Evolutionary conservation across 23 tunicate species (phyloP).

Genomic region (Ascidia mentula): DNA sequence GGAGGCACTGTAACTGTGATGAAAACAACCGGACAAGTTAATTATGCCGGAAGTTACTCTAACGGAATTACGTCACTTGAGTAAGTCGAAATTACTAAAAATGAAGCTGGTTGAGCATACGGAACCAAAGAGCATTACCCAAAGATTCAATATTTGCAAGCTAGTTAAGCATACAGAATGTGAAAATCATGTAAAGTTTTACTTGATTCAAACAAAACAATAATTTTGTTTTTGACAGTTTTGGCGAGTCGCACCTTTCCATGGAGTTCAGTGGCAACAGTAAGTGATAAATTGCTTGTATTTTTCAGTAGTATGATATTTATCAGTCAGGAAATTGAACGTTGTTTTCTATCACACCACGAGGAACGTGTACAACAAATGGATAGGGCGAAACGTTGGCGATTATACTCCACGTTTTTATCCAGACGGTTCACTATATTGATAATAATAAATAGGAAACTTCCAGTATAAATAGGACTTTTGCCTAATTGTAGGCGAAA

Average conservation of each 20-base stretch:
- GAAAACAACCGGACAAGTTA: constrained; percentile 43
- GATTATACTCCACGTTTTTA: too few species aligned
- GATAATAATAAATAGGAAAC: too few species aligned
- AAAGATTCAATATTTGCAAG: background rate
- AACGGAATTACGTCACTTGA: constrained; percentile 55
- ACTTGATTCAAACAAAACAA: too few species aligned
- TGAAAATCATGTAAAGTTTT: background rate
- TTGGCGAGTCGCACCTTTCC: constrained; percentile 35
- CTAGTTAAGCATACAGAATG: background rate
- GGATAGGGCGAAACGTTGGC: too few species aligned
- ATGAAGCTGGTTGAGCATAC: background rate
- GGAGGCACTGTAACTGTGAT: constrained; percentile 67
- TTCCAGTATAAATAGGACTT: too few species aligned
- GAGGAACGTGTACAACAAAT: too few species aligned
- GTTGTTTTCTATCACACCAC: too few species aligned
- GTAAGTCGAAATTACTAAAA: constrained; percentile 22
- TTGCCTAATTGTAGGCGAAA: too few species aligned
- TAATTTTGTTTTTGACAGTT: constrained; percentile 38
- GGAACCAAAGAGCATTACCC: background rate
- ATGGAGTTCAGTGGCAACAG: constrained; percentile 60
- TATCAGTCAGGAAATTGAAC: too few species aligned
- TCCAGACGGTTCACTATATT: too few species aligned
- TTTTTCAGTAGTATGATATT: too few species aligned
- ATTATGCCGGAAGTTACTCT: constrained; percentile 48
- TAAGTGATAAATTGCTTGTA: constrained; percentile 30